Percentiles rank a stretch among this genome's conserved stretches.
Conservation (phyloP, 2,797 vertebrate genomes). For the Etheostoma nigrum region DNA sequence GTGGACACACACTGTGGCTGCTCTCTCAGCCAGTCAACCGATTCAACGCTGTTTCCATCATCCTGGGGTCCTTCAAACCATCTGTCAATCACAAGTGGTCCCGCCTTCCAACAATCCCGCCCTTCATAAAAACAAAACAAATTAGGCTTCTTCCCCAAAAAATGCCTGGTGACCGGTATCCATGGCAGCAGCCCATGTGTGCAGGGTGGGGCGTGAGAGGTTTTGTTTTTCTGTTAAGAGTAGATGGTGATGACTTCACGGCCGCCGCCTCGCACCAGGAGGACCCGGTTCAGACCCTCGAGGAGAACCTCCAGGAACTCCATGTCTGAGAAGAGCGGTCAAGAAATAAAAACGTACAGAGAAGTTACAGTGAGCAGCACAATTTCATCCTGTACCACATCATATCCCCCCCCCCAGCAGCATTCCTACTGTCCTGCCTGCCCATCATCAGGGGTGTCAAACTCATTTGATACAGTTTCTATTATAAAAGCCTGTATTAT, state of each 20-base stretch:
- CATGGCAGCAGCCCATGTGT: slow-evolving; percentile 54
- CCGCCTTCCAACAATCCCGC: slow-evolving; percentile 55
- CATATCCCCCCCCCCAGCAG: neutral
- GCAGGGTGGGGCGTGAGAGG: slow-evolving; percentile 44
- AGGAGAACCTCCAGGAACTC: slow-evolving; percentile 97
- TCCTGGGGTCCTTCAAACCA: slow-evolving; percentile 43
- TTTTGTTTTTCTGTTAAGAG: slow-evolving; percentile 81
- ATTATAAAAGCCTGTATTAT: neutral
- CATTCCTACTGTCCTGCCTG: neutral
- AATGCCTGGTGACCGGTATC: slow-evolving; percentile 58
- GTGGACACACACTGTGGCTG: slow-evolving; percentile 40
- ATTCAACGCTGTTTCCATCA: slow-evolving; percentile 18
- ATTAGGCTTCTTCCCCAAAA: slow-evolving; percentile 40
- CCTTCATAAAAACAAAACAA: slow-evolving; percentile 39
- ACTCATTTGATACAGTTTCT: neutral
- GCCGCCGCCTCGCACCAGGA: slow-evolving; percentile 94
- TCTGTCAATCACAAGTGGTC: slow-evolving; percentile 62
- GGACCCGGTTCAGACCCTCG: slow-evolving; percentile 93
- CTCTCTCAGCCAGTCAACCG: slow-evolving; percentile 20
- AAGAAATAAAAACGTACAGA: slow-evolving; percentile 29
- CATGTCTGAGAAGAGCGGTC: slow-evolving; percentile 88
- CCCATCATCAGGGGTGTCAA: neutral
- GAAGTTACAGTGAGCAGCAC: neutral
- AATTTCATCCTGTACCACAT: neutral
- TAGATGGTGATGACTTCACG: slow-evolving; percentile 99